Evolutionary conservation across 1,140 invertebrate species (phyloP), one percentile per base, ranked within the genome.

Genomic region (Caerostris darwini): DNA sequence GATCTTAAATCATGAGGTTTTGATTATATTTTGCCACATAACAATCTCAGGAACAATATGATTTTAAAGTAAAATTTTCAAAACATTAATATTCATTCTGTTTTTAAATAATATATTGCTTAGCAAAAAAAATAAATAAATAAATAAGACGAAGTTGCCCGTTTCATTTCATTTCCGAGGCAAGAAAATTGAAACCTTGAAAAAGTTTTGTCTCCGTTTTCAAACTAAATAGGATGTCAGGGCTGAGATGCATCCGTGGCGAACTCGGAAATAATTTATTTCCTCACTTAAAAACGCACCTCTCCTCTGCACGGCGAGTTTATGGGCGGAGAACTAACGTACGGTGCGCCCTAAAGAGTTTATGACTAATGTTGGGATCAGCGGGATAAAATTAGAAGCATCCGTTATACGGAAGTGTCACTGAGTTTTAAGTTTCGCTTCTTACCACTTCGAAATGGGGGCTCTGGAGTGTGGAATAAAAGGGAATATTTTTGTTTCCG

Each of bases 351-450:
- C 58, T 83, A 93, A 93, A 93, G 92, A 93, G 92, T 93, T 93
- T 93, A 93, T 93, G 92, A 93, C 61, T 93, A 87, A 93, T 93
- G 92, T 93, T 71, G 50, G 82, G 58, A 69, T 71, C 92, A 58
- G 64, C 7, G 54, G 59, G 92, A 71, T 87, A 87, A 87, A 87
- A 93, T 87, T 93, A 93, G 82, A 71, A 87, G 61, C 61, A 50
- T 58, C 34, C 83, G 58, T 85, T 85, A 93, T 67, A 58, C 92
- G 92, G 83, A 93, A 93, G 92, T 91, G 90, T 82, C 90, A 82
- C 67, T 58, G 59, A 58, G 90, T 85, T 67, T 92, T 69, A 58
- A 58, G 56, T 92, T 92, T 92, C 90, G 56, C 50, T 92, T 85
- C 67, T 92, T 92, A 59, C 71, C 81, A 64, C 90, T 14, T 54